Percentiles rank a stretch among this genome's conserved stretches.
Evolutionary conservation across 2,113 vertebrate species (phyloP).

Genomic region (Hippocampus barbouri): DNA sequence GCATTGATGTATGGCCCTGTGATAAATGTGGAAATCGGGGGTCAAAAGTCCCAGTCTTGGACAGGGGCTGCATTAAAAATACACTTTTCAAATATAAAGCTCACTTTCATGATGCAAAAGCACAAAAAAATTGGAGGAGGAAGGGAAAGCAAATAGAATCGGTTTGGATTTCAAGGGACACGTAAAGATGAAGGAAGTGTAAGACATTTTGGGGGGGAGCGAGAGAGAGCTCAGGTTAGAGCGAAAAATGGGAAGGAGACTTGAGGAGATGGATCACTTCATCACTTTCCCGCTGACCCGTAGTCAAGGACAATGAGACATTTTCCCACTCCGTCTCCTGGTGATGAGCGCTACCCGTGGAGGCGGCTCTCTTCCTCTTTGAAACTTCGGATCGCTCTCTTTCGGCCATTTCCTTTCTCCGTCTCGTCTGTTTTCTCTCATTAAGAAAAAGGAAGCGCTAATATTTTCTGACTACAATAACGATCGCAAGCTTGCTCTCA

Average conservation of each 20-base stretch:
- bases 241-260: slow-evolving; percentile 35
- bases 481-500: slow-evolving; percentile 23
- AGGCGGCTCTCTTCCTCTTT: slow-evolving; percentile 35
- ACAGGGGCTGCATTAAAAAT: slow-evolving; percentile 32
- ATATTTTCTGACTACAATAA: slow-evolving; percentile 14
- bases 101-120: not conserved
- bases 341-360: slow-evolving; percentile 44
- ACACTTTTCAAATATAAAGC: slow-evolving; percentile 27
- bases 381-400: slow-evolving; percentile 41
- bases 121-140: not conserved
- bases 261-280: slow-evolving; percentile 47
- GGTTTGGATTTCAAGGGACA: slow-evolving; percentile 17
- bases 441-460: slow-evolving; percentile 10
- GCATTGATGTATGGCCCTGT: slow-evolving; percentile 61
- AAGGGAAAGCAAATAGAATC: slow-evolving; percentile 2
- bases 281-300: slow-evolving; percentile 40
- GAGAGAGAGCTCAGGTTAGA: slow-evolving; percentile 26
- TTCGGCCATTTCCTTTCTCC: slow-evolving; percentile 19
- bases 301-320: slow-evolving; percentile 62
- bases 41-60: slow-evolving; percentile 53
- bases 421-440: slow-evolving; percentile 14
- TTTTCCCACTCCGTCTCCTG: slow-evolving; percentile 53
- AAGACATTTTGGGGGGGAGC: slow-evolving; percentile 17
- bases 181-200: slow-evolving; percentile 15
- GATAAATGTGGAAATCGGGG: slow-evolving; percentile 52